A percentile compares a stretch with the other conserved stretches of the same genome.
phyloP scores from a whole-genome alignment of 1,140 invertebrate species.

The Teleopsis dalmanni region DNA sequence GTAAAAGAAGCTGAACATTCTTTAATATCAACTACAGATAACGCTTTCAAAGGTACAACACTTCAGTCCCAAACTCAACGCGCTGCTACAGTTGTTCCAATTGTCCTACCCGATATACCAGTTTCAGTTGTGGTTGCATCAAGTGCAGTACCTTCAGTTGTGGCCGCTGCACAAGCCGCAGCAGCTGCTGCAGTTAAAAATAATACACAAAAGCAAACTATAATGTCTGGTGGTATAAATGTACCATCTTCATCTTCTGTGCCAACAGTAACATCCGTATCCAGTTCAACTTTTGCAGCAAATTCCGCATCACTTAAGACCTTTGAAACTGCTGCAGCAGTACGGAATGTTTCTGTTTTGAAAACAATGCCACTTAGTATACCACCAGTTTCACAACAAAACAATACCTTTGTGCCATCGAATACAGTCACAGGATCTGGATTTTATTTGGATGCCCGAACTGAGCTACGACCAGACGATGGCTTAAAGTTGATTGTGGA shows the following conservation, averaged over 20 bases:
- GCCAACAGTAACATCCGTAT: not conserved
- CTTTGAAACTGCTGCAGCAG: not conserved
- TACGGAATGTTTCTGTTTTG: not conserved
- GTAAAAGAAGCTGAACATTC: not conserved
- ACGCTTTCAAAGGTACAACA: not conserved
- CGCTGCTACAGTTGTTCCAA: slow-evolving; percentile 23
- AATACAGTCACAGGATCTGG: slow-evolving; percentile 1
- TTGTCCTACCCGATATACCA: slow-evolving; percentile 34
- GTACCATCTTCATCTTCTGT: not conserved
- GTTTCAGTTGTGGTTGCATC: slow-evolving; percentile 32
- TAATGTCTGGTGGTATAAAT: not conserved
- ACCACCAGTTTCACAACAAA: not conserved
- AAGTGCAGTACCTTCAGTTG: slow-evolving; percentile 13
- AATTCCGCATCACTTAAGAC: slow-evolving; percentile 1
- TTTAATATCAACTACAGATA: not conserved
- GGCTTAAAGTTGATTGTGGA: slow-evolving; percentile 14
- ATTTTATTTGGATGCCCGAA: slow-evolving; percentile 11
- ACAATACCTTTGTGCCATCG: not conserved
- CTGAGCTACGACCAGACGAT: slow-evolving; percentile 13
- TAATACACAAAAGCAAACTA: not conserved
- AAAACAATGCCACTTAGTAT: not conserved
- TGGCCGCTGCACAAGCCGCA: slow-evolving; percentile 14
- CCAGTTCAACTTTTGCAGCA: not conserved
- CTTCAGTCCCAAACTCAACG: not conserved
- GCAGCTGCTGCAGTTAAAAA: slow-evolving; percentile 7